Base-by-base conservation (phyloP, 2,888 invertebrate genomes). In the Tetranychus piercei region DNA sequence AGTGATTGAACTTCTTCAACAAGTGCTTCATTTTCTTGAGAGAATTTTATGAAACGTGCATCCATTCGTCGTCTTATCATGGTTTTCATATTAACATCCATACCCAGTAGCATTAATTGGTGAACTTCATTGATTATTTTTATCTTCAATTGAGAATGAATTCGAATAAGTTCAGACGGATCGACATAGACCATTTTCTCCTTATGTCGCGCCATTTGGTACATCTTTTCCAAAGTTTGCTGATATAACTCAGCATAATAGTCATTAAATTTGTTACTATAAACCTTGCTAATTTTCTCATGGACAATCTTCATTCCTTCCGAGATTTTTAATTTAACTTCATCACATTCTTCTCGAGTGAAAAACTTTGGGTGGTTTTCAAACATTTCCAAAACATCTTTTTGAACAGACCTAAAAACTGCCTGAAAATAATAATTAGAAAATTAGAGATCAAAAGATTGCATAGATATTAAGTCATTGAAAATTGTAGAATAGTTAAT, bases 111-210 rank as follows among this genome's bases (percentile, higher is more conserved):
- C 23, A 23, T 23, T 69, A 69, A 69, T 23, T 20, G 23, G 69
- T 69, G 23, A 69, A 69, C 69, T 23, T 69, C 69, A 23, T 34
- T 69, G 69, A 69, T 20, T 34, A 69, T 23, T n/a, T 69, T 69
- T 69, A 69, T 69, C 69, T 69, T 69, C n/a, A 69, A 69, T 34
- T 34, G 69, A n/a, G 69, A 22, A 69, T 69, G 69, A 9, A 69
- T 23, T 23, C 23, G 8, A 23, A 23, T 34, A 2, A 69, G n/a
- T 34, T 69, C 23, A 2, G 20, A 20, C 4, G 69, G 69, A 69
- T 69, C 69, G 4, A 69, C 23, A n/a, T 18, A 23, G 15, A 22
- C 9, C 23, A 69, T 34, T 69, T 34, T 9, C 20, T 69, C 23
- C 23, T 69, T 69, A 15, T 9, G 2, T 5, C 20, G 23, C 15